Evolutionary conservation across 2,888 invertebrate genomes (phyloP), one percentile per base, ranked within the genome.

Genomic region (Drosophila peninsularis): DNA sequence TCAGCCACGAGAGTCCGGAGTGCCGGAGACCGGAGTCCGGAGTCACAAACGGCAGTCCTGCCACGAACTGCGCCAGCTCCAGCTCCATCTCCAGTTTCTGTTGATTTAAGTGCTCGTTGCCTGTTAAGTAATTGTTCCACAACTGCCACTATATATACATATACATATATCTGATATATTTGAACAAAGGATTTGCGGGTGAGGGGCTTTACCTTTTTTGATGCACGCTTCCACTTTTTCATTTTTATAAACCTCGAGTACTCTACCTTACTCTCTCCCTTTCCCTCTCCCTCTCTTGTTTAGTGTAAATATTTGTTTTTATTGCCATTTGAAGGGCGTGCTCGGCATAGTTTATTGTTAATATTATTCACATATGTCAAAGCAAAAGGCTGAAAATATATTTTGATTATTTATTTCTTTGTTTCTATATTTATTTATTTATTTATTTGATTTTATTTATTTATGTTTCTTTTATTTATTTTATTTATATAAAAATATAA

Each of bases 281-380:
- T 11, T 44, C 21, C 14, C 21, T 42, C 14, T 44, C 30, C 30
- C 30, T 24, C 24, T 24, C 24, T 24, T 24, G 24, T 3, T 24
- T 24, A 24, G 24, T 78, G 88, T 79, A 89, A 85, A 85, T 84
- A 89, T 85, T 89, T 83, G 67, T 55, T 57, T 72, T 87, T 74
- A 85, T 87, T 89, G 89, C 81, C 85, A 84, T 81, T 84, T 89
- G 70, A 84, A 85, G 89, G 62, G 68, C 63, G 71, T 86, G 71
- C 75, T 68, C 61, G 47, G 49, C 68, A 62, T 62, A 78, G 78
- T 72, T 74, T 53, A 75, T 82, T 86, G 75, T 82, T 65, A 60
- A 71, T 36, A 39, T 61, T 61, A n/a, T 39, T 27, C 36, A 44
- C 30, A 69, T 73, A 44, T 55, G 65, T 57, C 63, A 56, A 30